A percentile compares a stretch with the other conserved stretches of the same genome.
These are phyloP conservation scores for Poecilia picta DNA, from an alignment of 2,797 vertebrate species.

Conservation along the genomic window DNA sequence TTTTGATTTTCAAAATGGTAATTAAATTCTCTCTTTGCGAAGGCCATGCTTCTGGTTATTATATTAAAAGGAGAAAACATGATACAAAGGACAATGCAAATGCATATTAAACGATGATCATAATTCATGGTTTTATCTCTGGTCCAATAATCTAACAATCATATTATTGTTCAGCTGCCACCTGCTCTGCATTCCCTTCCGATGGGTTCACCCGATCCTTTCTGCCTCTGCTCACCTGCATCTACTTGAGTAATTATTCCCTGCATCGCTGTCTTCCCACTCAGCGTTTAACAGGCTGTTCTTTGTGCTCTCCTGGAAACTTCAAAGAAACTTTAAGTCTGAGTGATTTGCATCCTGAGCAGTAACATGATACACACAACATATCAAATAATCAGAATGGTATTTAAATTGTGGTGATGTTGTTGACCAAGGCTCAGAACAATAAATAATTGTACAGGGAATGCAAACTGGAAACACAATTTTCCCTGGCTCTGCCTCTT, in stretches of 20 bases:
- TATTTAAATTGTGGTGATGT: background rate
- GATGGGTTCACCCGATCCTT: background rate
- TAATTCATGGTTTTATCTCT: background rate
- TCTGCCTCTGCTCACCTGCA: background rate
- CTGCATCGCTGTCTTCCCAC: background rate
- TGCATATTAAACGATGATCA: background rate
- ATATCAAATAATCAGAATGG: background rate
- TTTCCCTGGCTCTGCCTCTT: too few relatives aligned
- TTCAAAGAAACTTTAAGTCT: background rate
- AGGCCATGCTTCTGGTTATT: background rate
- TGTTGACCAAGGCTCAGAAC: background rate
- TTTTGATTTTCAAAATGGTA: conserved; percentile 2
- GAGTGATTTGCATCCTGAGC: background rate
- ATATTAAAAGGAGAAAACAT: background rate
- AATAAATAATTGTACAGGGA: background rate
- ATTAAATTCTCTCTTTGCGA: background rate
- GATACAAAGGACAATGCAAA: background rate
- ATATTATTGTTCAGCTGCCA: background rate
- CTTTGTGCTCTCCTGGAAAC: background rate
- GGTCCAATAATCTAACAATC: background rate
- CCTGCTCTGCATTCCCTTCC: background rate
- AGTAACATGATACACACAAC: background rate
- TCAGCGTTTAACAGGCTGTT: background rate
- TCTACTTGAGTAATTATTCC: background rate
- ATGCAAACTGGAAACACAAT: background rate